A percentile compares a stretch with the other conserved stretches of the same genome.
Conservation (phyloP, 2,797 vertebrate species). For the Poliocrania exsul region DNA sequence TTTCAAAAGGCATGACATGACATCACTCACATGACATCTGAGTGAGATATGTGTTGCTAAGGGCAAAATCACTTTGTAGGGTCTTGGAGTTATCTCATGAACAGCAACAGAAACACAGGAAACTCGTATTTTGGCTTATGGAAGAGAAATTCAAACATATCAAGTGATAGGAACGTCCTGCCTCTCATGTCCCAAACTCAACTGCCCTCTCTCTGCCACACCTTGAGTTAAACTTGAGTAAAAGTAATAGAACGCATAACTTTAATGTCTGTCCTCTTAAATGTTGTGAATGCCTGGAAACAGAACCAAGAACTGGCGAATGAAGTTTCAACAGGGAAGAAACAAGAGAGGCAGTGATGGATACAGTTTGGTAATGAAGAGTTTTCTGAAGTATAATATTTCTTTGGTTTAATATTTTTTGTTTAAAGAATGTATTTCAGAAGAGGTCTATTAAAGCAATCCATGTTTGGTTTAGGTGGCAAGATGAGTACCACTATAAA, state of each 20-base stretch:
- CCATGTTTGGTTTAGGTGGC: not conserved
- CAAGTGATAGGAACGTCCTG: accelerated
- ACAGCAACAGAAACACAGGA: not conserved
- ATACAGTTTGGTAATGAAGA: not conserved
- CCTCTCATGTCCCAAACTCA: not conserved
- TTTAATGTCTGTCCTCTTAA: not conserved
- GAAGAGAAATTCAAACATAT: not conserved
- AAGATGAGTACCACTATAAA: not conserved
- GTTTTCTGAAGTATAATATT: not conserved
- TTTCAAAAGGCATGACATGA: not conserved
- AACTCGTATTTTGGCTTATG: not conserved
- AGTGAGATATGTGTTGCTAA: accelerated
- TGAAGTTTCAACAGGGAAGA: not conserved
- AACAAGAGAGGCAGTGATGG: not conserved
- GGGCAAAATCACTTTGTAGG: not conserved
- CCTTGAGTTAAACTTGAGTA: accelerated
- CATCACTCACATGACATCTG: not conserved
- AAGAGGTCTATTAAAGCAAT: not conserved
- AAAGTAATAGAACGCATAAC: accelerated
- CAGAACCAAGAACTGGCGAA: not conserved
- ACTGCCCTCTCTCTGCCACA: not conserved
- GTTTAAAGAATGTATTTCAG: not conserved
- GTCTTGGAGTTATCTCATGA: not conserved
- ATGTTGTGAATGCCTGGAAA: not conserved
- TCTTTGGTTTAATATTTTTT: not conserved